Conservation (phyloP, 2,797 vertebrate species). For the Mallotus villosus region DNA sequence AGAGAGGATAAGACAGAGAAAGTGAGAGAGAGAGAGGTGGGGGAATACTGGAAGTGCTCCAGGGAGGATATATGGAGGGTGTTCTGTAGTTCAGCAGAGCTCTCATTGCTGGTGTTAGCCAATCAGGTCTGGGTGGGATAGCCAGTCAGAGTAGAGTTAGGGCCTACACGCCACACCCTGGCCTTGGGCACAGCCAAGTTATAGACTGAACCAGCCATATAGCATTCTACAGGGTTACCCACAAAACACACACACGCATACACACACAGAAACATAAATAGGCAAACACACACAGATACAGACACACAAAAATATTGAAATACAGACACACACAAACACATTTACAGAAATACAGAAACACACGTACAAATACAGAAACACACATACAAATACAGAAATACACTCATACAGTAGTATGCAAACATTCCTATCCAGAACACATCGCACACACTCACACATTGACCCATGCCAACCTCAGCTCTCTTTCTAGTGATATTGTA, state of each 20-base stretch:
- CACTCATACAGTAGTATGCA: background rate
- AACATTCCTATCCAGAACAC: no score
- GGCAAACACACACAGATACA: background rate
- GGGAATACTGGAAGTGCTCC: conserved; percentile 36
- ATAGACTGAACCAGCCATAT: conserved; percentile 46
- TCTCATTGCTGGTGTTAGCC: conserved; percentile 38
- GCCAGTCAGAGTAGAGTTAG: conserved; percentile 39
- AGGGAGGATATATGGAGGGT: conserved; percentile 33
- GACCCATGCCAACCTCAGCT: conserved; percentile 28
- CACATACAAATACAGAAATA: background rate
- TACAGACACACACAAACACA: conserved; percentile 22
- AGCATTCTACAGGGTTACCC: conserved; percentile 17
- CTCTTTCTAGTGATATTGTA: conserved; percentile 67
- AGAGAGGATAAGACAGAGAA: no score
- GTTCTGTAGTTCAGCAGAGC: conserved; percentile 39
- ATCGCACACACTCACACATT: background rate
- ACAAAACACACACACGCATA: conserved; percentile 8
- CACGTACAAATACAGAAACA: conserved; percentile 31
- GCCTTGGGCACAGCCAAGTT: conserved; percentile 65
- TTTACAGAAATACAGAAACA: conserved; percentile 13
- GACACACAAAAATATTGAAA: background rate
- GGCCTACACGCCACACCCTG: conserved; percentile 36
- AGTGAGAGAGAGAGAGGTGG: background rate
- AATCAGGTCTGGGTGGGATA: conserved; percentile 26
- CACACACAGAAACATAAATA: conserved; percentile 23